Conservation (phyloP, 2,113 vertebrate genomes). For the Dasypus novemcinctus region DNA sequence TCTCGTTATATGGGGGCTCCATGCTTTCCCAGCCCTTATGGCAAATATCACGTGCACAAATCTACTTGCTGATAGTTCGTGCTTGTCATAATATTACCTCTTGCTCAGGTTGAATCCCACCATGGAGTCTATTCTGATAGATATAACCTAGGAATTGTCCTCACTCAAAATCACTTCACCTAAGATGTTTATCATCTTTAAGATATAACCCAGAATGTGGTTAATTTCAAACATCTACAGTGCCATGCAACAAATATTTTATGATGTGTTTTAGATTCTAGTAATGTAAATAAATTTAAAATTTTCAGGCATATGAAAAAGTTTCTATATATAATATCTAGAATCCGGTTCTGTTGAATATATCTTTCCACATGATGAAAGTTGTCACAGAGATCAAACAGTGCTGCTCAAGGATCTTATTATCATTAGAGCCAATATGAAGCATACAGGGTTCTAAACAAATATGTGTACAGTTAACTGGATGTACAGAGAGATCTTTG, state of each 20-base stretch:
- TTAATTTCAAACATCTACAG: neutral
- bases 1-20: neutral
- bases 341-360: neutral
- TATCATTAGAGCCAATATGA: neutral
- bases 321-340: neutral
- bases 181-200: neutral
- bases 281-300: neutral
- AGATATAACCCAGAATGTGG: neutral
- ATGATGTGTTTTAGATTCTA: neutral
- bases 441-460: neutral
- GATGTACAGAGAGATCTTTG: neutral
- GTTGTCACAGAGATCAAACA: neutral
- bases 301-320: neutral
- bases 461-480: neutral
- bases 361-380: neutral
- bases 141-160: neutral
- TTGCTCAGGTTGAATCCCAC: neutral
- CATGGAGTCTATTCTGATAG: neutral
- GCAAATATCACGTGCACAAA: neutral
- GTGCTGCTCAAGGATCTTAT: neutral
- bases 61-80: neutral
- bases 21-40: too few species aligned
- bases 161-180: neutral
- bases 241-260: neutral
- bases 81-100: accelerated